These are phyloP conservation scores for Botia kubotai DNA, from an alignment of 2,797 vertebrate genomes.

Conservation along the genomic window DNA sequence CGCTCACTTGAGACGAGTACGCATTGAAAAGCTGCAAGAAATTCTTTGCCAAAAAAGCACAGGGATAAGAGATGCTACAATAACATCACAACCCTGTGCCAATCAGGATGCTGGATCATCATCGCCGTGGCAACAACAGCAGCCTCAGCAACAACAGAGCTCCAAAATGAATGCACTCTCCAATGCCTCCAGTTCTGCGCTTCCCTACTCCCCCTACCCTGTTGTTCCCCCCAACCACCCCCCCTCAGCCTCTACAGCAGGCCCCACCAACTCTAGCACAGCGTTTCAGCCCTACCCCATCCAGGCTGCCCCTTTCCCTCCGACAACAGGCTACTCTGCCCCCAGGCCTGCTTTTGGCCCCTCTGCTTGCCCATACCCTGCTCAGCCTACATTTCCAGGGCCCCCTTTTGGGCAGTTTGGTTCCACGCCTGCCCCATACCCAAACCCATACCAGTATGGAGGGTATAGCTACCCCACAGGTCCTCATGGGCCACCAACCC, in stretches of 20 bases:
- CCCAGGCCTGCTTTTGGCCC: conserved; percentile 70
- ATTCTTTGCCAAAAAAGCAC: conserved; percentile 78
- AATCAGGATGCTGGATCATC: conserved; percentile 57
- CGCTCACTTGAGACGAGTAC: conserved; percentile 86
- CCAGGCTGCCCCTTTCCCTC: conserved; percentile 69
- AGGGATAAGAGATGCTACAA: conserved; percentile 46
- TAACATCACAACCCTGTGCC: conserved; percentile 66
- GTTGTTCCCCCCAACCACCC: conserved; percentile 57
- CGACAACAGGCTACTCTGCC: conserved; percentile 66
- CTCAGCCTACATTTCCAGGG: conserved; percentile 79
- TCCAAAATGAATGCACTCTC: conserved; percentile 62
- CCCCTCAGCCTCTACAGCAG: conserved; percentile 57
- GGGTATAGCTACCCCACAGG: conserved; percentile 76
- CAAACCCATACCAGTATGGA: conserved; percentile 73
- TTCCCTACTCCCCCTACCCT: conserved; percentile 79
- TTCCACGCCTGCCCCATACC: conserved; percentile 70
- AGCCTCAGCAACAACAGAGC: conserved; percentile 66
- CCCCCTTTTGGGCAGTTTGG: conserved; percentile 79
- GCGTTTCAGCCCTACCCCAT: conserved; percentile 77
- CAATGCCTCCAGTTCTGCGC: conserved; percentile 58
- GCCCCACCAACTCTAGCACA: conserved; percentile 67
- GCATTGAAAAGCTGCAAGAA: conserved; percentile 92
- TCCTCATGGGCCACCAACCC: conserved; percentile 69
- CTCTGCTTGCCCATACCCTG: conserved; percentile 80
- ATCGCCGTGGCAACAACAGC: conserved; percentile 73